Conservation (phyloP, 92 coral and sea anemone species). For the Zoanthus sansibaricus region DNA sequence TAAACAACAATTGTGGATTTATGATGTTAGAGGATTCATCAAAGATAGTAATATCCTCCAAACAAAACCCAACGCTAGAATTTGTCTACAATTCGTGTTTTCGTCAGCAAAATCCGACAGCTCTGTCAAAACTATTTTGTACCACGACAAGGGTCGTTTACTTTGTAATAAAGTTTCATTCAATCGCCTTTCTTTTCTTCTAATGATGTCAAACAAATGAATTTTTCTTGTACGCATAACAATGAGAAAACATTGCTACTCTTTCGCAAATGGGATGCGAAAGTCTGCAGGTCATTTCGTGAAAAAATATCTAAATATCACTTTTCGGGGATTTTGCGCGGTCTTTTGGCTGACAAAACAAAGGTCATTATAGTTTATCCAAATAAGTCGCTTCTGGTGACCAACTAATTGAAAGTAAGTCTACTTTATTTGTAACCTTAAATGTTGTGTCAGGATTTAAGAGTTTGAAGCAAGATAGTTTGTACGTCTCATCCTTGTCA, state of each 20-base stretch:
- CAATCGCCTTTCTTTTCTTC: slow-evolving; percentile 23
- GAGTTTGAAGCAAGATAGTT: neutral
- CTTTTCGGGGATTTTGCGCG: neutral
- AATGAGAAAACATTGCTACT: slow-evolving; percentile 28
- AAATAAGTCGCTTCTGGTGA: neutral
- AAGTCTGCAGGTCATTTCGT: neutral
- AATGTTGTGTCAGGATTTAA: neutral
- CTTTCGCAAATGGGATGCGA: slow-evolving; percentile 29
- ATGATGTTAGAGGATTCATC: neutral
- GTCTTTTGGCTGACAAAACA: neutral
- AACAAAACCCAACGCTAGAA: neutral
- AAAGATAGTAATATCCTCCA: neutral
- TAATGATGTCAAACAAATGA: slow-evolving; percentile 31
- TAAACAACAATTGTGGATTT: slow-evolving; percentile 7
- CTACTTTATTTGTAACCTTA: neutral
- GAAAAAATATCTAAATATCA: neutral
- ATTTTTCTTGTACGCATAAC: slow-evolving; percentile 36
- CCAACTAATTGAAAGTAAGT: slow-evolving; percentile 9
- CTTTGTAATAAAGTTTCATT: slow-evolving; percentile 31
- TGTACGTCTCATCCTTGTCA: neutral
- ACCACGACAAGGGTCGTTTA: neutral
- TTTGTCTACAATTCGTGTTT: neutral
- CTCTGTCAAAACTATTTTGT: slow-evolving; percentile 20
- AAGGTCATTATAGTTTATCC: neutral
- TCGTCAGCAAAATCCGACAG: slow-evolving; percentile 24